Evolutionary conservation across 2,888 invertebrate genomes (phyloP), one percentile per base, ranked within the genome.

Genomic region (Biston stratarius): DNA sequence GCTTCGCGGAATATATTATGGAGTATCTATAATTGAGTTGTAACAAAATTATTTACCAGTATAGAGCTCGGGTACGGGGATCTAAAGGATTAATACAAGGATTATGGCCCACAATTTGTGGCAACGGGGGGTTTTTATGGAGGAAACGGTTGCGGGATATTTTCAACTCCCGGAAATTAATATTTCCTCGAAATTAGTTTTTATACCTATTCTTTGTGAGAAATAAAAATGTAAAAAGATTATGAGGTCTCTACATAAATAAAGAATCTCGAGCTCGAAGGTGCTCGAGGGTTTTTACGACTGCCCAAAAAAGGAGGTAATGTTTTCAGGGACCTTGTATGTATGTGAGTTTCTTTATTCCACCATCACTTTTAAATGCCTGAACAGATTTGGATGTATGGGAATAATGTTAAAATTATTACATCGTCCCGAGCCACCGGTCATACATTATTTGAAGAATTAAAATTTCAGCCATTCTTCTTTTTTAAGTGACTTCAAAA

Each of bases 151-250:
- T 70, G 74, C 73, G 73, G 74, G 67, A 74, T 74, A 77, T 77
- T 82, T 77, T 75, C 75, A 76, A 73, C 73, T 73, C 74, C 49
- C 80, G 84, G 84, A 83, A 84, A 83, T 83, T 83, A 84, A 79
- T 80, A 77, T 82, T 78, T 78, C 77, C 75, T 74, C 74, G 44
- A 66, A 68, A 71, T 67, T 72, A 72, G 61, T 74, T 72, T 78
- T 76, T 70, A 69, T 70, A 56, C 72, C 69, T 55, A 58, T 56
- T 63, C 64, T 75, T 71, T 74, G 70, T 72, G 64, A 69, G 55
- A 62, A 70, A 70, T 68, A 75, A 71, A 74, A 72, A 74, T 72
- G 69, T 75, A 63, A 73, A 73, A 71, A 70, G 64, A 64, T 73
- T 49, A 48, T 45, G 45, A 60, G 60, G 61, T 60, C 61, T 67